Base-by-base conservation (phyloP, 2,888 invertebrate species). In the Hybos culiciformis region DNA sequence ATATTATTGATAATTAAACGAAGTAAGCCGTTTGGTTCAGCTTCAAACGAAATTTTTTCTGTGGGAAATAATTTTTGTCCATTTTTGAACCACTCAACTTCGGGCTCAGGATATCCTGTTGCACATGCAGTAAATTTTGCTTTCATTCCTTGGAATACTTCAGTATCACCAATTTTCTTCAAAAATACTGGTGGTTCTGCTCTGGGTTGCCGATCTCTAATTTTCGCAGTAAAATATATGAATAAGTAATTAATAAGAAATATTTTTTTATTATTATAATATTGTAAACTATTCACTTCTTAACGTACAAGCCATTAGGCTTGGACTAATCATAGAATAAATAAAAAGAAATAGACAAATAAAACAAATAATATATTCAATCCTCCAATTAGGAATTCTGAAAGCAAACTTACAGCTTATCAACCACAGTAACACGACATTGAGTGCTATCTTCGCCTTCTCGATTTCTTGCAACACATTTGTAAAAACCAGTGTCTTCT, bases 41-140 rank as follows among this genome's bases (percentile, higher is more conserved):
- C 76, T 58, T 91, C 88, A 69, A 90, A 82, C 49, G 77, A 73
- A 53, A 88, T 80, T 18, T 90, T 76, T 49, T 86, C 85, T 39
- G 83, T 80, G 1, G 87, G 84, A 70, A 82, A 84, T 11, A 91
- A 56, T 58, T 79, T 76, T 55, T 81, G 76, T 50, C 80, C 80
- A 65, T 86, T 80, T 54, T 84, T 78, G 69, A 78, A 88, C 83
- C 83, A 84, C 47, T 90, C 87, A 38, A 83, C 86, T 45, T 83
- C 84, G 0, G 91, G 91, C 44, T 88, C 88, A 0, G 92, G 92
- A 44, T 74, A 73, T 45, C 92, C 92, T 37, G 83, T 80, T 38
- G 83, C 81, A 61, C 91, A 91, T 43, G 91, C 91, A n/a, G 90
- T 92, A 64, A 92, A 90, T 67, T 88, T 88, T 42, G 85, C 90